Percentiles rank a stretch among this genome's conserved stretches.
phyloP scores from a whole-genome alignment of 2,888 invertebrate genomes.

The Sialis fuliginosa region DNA sequence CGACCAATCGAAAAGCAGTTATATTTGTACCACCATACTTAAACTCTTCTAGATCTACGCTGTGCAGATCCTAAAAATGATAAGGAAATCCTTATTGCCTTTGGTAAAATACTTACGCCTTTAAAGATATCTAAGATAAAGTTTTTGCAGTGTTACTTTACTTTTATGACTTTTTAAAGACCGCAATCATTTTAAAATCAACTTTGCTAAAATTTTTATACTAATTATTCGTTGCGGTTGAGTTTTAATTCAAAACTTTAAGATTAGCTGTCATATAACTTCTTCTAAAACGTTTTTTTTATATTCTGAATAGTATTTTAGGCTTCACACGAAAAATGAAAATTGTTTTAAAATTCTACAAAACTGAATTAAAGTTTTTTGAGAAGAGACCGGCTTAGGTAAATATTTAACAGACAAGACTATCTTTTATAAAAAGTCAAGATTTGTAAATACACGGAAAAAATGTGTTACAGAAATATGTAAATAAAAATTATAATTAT shows the following conservation, averaged over 20 bases:
- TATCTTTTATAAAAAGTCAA: no score
- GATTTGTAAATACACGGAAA: no score
- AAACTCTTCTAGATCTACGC: conserved; percentile 83
- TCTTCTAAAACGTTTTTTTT: no score
- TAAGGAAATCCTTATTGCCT: neutral
- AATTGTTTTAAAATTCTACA: no score
- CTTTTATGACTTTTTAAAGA: neutral
- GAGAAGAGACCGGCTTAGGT: no score
- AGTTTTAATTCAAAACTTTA: neutral
- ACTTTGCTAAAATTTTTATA: neutral
- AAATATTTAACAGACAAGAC: no score
- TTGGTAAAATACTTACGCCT: neutral
- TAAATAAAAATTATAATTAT: no score
- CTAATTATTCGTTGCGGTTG: neutral
- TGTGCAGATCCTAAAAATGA: conserved; percentile 64
- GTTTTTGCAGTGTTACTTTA: neutral
- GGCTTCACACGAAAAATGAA: no score
- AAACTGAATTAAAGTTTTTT: no score
- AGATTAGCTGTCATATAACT: neutral
- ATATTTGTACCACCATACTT: conserved; percentile 92
- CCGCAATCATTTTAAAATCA: neutral
- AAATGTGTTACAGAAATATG: no score
- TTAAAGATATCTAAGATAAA: neutral
- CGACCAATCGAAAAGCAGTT: conserved; percentile 78
- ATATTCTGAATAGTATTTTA: no score